A percentile compares a stretch with the other conserved stretches of the same genome.
Conservation (phyloP, 2,113 vertebrate species). For the Salvelinus fontinalis region DNA sequence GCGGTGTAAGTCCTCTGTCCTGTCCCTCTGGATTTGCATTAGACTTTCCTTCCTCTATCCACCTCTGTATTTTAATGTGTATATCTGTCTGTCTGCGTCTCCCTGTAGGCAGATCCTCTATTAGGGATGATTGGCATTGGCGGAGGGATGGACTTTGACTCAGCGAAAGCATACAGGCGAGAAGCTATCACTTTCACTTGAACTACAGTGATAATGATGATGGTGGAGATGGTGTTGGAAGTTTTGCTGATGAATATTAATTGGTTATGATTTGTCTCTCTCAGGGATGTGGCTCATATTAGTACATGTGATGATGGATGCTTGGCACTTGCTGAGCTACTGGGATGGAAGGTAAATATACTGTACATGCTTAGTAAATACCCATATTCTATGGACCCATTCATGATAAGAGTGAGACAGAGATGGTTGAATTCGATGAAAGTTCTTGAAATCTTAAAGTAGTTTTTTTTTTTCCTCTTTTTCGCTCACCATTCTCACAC, state of each 20-base stretch:
- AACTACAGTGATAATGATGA: too few relatives aligned
- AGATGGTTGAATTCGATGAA: too few relatives aligned
- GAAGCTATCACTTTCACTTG: conserved; percentile 10
- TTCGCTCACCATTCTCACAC: neutral
- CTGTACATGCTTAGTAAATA: too few relatives aligned
- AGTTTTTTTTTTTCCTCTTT: neutral
- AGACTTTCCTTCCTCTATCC: neutral
- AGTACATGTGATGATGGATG: conserved; percentile 10
- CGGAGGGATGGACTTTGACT: conserved; percentile 91
- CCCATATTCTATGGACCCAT: too few relatives aligned
- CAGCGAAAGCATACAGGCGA: conserved; percentile 91
- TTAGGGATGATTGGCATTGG: conserved; percentile 84
- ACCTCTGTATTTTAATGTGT: neutral
- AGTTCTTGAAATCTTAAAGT: too few relatives aligned
- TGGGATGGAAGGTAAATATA: conserved; percentile 13
- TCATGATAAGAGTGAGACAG: too few relatives aligned
- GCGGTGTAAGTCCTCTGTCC: conserved; percentile 74
- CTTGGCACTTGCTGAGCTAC: neutral
- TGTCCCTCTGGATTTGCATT: neutral
- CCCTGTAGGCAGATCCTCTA: conserved; percentile 76
- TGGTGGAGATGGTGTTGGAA: too few relatives aligned
- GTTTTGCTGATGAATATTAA: neutral
- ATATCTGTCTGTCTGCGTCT: conserved; percentile 8
- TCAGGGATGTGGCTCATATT: conserved; percentile 6
- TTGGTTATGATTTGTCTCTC: neutral